Evolutionary conservation across 2,113 vertebrate genomes (phyloP), one percentile per base, ranked within the genome.

Genomic region (Catagonus wagneri): DNA sequence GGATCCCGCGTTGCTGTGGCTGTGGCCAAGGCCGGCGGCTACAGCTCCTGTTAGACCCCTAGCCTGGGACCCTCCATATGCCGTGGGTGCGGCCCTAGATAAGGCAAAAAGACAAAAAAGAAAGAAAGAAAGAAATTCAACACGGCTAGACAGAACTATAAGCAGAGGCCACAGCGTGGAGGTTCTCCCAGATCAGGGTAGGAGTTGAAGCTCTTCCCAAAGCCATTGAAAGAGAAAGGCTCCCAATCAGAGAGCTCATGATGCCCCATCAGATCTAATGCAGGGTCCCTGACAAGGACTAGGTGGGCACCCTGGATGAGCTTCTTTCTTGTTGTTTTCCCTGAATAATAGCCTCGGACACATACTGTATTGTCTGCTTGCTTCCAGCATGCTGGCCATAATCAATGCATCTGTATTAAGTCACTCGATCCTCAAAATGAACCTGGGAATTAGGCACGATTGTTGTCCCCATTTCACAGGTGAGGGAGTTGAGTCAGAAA

Each of bases 321-420:
- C 15, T 79, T 78, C 20, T 58, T 69, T 75, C 27, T 32, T 50
- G 17, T 13, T 9, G 12, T 34, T 83, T 68, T 75, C 36, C 32
- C 12, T 66, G 19, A 52, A 56, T 34, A 95, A 83, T 58, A 58
- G 54, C n/a, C 54, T 80, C 13, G 0, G 58, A 58, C 23, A 54
- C 25, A 34, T 36, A 80, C n/a, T 5, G 58, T 52, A 96, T 50
- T 58, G 5, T 75, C 54, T 92, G 22, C 71, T 95, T 90, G 13
- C 16, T 79, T 80, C 56, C 22, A 74, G 29, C 32, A 68, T 91
- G 17, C 1, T 36, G 58, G 60, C 32, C 16, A 83, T 65, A 72
- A 90, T 88, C 72, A 69, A 74, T 88, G 80, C 61, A 36, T 94
- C 85, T 90, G 16, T 83, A 74, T 74, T 87, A 92, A 90, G 68